These are phyloP conservation scores for Bombus affinis DNA, from an alignment of 1,140 invertebrate species.

Conservation along the genomic window DNA sequence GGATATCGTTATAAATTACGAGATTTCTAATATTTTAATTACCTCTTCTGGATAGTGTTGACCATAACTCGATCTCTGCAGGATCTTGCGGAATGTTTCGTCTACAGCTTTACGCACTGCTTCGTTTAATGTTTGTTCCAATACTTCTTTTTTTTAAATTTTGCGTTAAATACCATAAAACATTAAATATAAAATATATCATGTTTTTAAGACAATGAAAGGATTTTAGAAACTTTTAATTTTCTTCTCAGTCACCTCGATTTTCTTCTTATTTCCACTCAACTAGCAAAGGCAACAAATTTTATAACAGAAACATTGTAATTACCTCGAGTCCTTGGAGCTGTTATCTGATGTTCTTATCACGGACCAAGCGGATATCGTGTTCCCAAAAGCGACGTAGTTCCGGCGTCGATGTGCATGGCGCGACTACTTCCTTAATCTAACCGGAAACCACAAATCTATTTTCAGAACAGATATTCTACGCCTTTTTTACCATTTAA, in stretches of 20 bases:
- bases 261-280: background rate
- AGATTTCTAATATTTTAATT: constrained; percentile 32
- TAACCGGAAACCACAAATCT: constrained; percentile 62
- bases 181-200: background rate
- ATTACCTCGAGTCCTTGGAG: constrained; percentile 76
- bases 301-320: background rate
- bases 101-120: constrained; percentile 87
- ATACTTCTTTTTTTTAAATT: background rate
- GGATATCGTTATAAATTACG: no score
- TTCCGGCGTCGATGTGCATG: constrained; percentile 89
- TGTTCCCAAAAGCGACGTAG: constrained; percentile 91
- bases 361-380: constrained; percentile 88
- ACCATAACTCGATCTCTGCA: constrained; percentile 88
- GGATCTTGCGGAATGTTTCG: constrained; percentile 87
- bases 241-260: background rate
- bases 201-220: background rate
- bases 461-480: background rate
- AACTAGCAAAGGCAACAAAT: background rate
- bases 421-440: constrained; percentile 94
- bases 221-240: background rate
- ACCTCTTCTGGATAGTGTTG: constrained; percentile 86
- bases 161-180: background rate
- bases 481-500: background rate
- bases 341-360: constrained; percentile 83
- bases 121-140: constrained; percentile 82